Percentiles rank a stretch among this genome's conserved stretches.
These are phyloP conservation scores for Rhaphigaster nebulosa DNA, from an alignment of 2,888 invertebrate species.

Conservation along the genomic window DNA sequence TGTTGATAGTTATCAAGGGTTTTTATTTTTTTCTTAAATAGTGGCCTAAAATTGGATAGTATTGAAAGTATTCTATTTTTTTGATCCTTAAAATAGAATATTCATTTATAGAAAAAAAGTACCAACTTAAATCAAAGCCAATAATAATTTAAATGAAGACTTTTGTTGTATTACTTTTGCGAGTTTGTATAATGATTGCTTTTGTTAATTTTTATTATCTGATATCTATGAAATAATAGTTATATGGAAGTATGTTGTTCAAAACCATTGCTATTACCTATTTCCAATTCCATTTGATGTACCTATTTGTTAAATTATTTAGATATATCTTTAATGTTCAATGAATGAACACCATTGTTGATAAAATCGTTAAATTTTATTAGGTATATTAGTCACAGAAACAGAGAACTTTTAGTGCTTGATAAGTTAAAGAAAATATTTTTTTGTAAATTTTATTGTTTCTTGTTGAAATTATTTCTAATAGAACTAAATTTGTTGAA, in stretches of 20 bases:
- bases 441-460: constrained; percentile 11
- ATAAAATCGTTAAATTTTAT: constrained; percentile 14
- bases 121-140: neutral
- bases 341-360: constrained; percentile 33
- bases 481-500: constrained; percentile 8
- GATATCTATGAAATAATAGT: neutral
- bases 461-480: constrained; percentile 2
- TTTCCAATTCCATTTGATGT: constrained; percentile 37
- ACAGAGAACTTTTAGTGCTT: neutral
- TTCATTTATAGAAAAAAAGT: neutral
- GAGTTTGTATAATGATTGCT: neutral
- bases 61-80: neutral
- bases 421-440: constrained; percentile 24
- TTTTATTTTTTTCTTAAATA: neutral
- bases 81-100: neutral
- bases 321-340: constrained; percentile 32
- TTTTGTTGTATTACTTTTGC: neutral
- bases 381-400: constrained; percentile 7
- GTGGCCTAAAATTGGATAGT: neutral
- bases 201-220: neutral
- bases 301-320: constrained; percentile 1
- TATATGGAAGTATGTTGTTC: neutral
- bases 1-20: neutral
- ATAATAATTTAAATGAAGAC: neutral
- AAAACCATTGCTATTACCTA: constrained; percentile 2